Base-by-base conservation (phyloP, 1,140 invertebrate genomes). In the Coenobita brevimanus region DNA sequence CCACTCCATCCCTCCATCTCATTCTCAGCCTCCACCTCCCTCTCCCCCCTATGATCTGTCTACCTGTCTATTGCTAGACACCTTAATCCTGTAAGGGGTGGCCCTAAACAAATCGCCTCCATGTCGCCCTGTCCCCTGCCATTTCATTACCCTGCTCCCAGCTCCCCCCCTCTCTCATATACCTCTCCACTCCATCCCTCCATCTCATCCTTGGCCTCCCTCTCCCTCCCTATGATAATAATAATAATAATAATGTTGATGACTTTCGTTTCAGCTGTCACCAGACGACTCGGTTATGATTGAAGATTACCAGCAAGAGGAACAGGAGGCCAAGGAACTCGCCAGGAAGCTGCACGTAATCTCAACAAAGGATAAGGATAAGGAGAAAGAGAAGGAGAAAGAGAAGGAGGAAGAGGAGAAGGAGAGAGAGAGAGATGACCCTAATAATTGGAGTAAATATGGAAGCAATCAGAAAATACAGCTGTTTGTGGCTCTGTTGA, bases 381-480 rank as follows among this genome's bases (percentile, higher is more conserved):
- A 94, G 46, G 93, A 93, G 36, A 96, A 88, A 95, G 96, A 90
- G 95, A 94, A 92, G 76, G 94, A 94, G 91, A 92, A 93, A 88
- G 95, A 96, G 91, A 92, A 92, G 88, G 95, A 96, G 91, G 95
- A 95, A 90, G 96, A 97, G 90, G 94, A 92, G 88, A 91, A 92
- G 90, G 90, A 91, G 96, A 91, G 96, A 92, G 93, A 94, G 91
- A 94, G 93, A 83, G 90, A 91, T 80, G 79, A 82, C 1, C 73
- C 75, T 21, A 76, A 67, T 38, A 86, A 81, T 38, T 60, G 62
- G 24, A 27, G 84, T 30, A 89, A 78, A 69, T 89, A 79, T n/a
- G 69, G 69, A 27, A 79, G 92, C 90, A 99, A 99, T 93, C 98
- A 99, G 93, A 99, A 99, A 92, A 95, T 99, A 91, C 96, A 97